A percentile compares a stretch with the other conserved stretches of the same genome.
phyloP scores from a whole-genome alignment of 2,888 invertebrate species.

The Gandaritis pyraliata region DNA sequence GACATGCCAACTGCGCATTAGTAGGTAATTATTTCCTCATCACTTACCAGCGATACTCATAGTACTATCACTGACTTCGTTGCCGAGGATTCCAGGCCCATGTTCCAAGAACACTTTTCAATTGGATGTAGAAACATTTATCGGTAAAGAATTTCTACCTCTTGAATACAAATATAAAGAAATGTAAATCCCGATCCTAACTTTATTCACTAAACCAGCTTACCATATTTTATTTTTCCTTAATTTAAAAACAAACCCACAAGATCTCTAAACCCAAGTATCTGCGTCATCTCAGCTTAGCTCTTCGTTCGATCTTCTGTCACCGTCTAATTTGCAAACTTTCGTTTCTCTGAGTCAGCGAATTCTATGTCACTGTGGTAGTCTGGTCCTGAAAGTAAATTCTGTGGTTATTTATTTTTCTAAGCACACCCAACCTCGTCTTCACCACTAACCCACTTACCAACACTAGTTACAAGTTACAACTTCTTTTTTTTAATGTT shows the following conservation, averaged over 20 bases:
- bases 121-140: too few relatives aligned
- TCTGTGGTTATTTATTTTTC: not conserved
- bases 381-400: slow-evolving; percentile 8
- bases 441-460: slow-evolving; percentile 7
- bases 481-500: not conserved
- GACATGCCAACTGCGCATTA: slow-evolving; percentile 42
- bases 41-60: not conserved
- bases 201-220: too few relatives aligned
- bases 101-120: not conserved
- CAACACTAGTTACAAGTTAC: not conserved
- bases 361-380: not conserved
- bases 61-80: not conserved
- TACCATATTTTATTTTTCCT: too few relatives aligned
- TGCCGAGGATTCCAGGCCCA: not conserved
- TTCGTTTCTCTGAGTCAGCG: not conserved
- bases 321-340: not conserved
- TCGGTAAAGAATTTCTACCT: too few relatives aligned
- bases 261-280: too few relatives aligned
- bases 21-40: slow-evolving; percentile 35
- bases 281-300: too few relatives aligned
- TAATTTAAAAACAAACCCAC: too few relatives aligned
- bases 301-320: too few relatives aligned
- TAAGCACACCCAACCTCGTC: not conserved
- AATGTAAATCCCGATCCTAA: too few relatives aligned
- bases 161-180: too few relatives aligned